A percentile compares a stretch with the other conserved stretches of the same genome.
phyloP scores from a whole-genome alignment of 1,140 invertebrate species.

The Hyles euphorbiae region DNA sequence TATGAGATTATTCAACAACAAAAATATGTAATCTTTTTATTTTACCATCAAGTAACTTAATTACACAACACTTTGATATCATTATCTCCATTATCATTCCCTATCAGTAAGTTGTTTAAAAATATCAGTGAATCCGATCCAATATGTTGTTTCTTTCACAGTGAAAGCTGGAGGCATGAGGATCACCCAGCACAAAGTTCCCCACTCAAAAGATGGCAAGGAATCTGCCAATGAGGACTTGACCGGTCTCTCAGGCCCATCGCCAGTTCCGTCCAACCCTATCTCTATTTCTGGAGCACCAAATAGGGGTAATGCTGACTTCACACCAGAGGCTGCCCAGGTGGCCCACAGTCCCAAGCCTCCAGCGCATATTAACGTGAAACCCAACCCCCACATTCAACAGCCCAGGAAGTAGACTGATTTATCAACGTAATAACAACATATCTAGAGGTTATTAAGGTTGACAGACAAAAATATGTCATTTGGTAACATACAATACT shows the following conservation, averaged over 20 bases:
- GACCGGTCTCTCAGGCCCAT: conserved; percentile 66
- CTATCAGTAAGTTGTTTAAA: too few relatives aligned
- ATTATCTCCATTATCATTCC: too few relatives aligned
- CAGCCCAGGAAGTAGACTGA: conserved; percentile 85
- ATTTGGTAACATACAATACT: too few relatives aligned
- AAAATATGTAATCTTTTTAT: too few relatives aligned
- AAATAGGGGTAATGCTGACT: conserved; percentile 89
- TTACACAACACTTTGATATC: too few relatives aligned
- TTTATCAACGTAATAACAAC: too few relatives aligned
- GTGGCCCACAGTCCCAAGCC: conserved; percentile 85
- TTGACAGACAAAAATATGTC: too few relatives aligned
- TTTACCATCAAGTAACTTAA: too few relatives aligned
- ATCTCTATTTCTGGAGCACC: conserved; percentile 87
- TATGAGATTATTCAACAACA: too few relatives aligned
- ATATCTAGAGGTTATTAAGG: too few relatives aligned
- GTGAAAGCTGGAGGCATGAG: conserved; percentile 95
- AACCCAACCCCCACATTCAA: conserved; percentile 79
- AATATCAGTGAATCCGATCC: too few relatives aligned
- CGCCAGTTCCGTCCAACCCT: conserved; percentile 82
- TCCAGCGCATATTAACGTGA: conserved; percentile 78
- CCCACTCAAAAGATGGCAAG: conserved; percentile 79
- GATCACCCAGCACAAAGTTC: conserved; percentile 90
- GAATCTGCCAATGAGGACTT: conserved; percentile 69
- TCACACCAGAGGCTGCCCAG: conserved; percentile 91
- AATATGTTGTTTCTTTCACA: conserved; percentile 56